Evolutionary conservation across 2,888 invertebrate species (phyloP), one percentile per base, ranked within the genome.

Genomic region (Plemyria rubiginata): DNA sequence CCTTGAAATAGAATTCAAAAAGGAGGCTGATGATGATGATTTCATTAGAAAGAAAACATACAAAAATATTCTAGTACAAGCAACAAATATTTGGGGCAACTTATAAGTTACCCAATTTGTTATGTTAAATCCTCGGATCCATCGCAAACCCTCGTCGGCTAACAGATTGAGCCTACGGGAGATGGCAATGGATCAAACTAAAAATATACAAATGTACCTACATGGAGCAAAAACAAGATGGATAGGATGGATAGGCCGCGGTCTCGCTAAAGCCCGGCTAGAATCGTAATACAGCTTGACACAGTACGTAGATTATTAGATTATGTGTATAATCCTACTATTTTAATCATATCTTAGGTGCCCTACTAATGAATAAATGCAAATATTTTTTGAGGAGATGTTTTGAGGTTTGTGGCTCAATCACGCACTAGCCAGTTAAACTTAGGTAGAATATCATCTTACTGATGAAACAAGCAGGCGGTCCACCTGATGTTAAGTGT

Each of bases 31-130:
- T 32, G 32, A 32, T 8, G 8, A 32, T 22, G 22, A 43, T 43
- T 43, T 32, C 36, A 38, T 38, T 11, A 38, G 2, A 8, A 45
- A 9, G 11, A 16, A 52, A 43, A 38, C 45, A 53, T 38, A 22
- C n/a, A 45, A 45, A 57, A 41, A 54, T 60, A 54, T 38, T 50
- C 55, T 59, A 54, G 41, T 51, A 40, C 28, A 43, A 50, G 32
- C 58, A 54, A 38, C 64, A 66, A 69, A 72, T 68, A 79, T 80
- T 81, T 78, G 76, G 76, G 71, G 72, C 72, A 72, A 73, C 75
- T 77, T 76, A 82, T 85, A 88, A 85, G 83, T 86, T 85, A 78
- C 76, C 85, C 87, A 87, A 88, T 89, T 88, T 88, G 87, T 88
- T 84, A 87, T 79, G 81, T 78, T 81, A 78, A 79, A 77, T 79